Conservation (phyloP, 1,140 invertebrate genomes). For the Rhizoglyphus robini region DNA sequence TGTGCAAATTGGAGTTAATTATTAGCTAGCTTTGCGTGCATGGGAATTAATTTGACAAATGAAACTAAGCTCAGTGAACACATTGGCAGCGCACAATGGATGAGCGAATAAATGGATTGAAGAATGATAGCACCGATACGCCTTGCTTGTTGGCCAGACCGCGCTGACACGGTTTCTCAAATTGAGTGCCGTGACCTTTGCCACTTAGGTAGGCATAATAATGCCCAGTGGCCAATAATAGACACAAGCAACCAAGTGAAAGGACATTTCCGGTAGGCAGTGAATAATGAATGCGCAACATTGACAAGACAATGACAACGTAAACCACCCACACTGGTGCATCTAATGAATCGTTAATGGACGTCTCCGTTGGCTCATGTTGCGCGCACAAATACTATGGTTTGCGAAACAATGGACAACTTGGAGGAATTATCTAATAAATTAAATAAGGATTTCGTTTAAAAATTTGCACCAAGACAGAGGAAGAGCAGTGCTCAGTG, state of each 20-base stretch:
- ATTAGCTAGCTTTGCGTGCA: slow-evolving; percentile 11
- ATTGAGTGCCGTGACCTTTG: too few species aligned
- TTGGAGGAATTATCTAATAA: slow-evolving; percentile 10
- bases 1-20: slow-evolving; percentile 13
- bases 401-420: background rate
- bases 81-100: background rate
- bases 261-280: too few species aligned
- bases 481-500: background rate
- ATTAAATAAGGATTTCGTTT: slow-evolving; percentile 11
- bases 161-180: background rate
- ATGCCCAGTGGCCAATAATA: too few species aligned
- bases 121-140: too few species aligned
- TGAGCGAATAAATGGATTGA: slow-evolving; percentile 1
- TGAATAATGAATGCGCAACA: too few species aligned
- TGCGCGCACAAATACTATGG: too few species aligned
- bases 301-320: too few species aligned
- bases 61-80: background rate
- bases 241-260: too few species aligned
- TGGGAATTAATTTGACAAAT: slow-evolving; percentile 10
- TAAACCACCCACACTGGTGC: too few species aligned
- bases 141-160: background rate
- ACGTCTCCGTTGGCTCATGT: too few species aligned
- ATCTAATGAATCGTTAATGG: too few species aligned
- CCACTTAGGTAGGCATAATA: too few species aligned
- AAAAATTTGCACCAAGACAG: background rate